Evolutionary conservation across 1,140 invertebrate species (phyloP), one percentile per base, ranked within the genome.

Genomic region (Ceratina australensis): DNA sequence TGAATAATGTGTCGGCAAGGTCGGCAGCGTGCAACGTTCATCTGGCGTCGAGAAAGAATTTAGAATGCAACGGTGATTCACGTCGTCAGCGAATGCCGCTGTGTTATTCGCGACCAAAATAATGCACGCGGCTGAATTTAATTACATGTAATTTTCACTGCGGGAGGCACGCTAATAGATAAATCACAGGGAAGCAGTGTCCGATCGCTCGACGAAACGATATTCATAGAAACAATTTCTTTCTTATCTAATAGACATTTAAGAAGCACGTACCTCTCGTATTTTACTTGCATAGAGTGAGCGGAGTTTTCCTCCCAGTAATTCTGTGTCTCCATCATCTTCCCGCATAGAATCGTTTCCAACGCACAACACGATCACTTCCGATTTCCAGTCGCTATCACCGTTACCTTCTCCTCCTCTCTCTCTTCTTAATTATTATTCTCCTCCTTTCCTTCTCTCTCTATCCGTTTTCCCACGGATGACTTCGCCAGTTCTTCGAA

Each of bases 261-360:
- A 5, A 10, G 24, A 3, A 22, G 20, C 24, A 77, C 88, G 89
- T 75, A 92, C 92, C 89, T 91, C 66, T 92, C 92, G 80, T 92
- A 92, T 83, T 92, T 92, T 33, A 92, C 91, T 80, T 92, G 91
- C 91, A 92, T 92, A 20, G 91, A 87, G 81, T 92, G 91, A 61
- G 91, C 85, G 26, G 89, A 89, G 81, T 76, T 91, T 68, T 92
- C 92, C 84, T 92, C 90, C 92, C 92, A 92, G 66, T 91, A 92
- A 85, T 92, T 90, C 84, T 92, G 91, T 50, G 91, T 92, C 81
- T 92, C 92, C 92, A 92, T 92, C 90, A 92, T 92, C 78, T 87
- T 90, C 87, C 76, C 73, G 87, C 91, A 91, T 92, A 91, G 87
- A 91, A 89, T 64, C 75, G 65, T 54, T 81, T 28, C 73, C 68